Base-by-base conservation (phyloP, 2,888 invertebrate species). In the Scaptomyza polygonia region DNA sequence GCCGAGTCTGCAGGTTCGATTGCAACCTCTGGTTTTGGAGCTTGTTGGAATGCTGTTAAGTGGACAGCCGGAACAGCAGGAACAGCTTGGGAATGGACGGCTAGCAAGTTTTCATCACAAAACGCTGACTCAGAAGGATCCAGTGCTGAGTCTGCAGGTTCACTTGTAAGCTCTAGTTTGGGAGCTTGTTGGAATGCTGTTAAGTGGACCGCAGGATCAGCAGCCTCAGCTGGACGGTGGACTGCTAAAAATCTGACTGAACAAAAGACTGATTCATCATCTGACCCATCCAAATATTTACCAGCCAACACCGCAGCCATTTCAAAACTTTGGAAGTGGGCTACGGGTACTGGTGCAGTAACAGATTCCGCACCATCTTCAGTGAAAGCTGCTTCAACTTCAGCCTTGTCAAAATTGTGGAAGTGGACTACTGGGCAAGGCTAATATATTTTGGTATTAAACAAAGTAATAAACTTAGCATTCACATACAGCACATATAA, bases 381-480 rank as follows among this genome's bases (percentile, higher is more conserved):
- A 12, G 32, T 7, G 12, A 30, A 18, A 0, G 12, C 18, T 12
- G 14, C 32, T 32, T 5, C 32, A 32, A 21, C 32, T 3, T 32
- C 12, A 12, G 6, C 48, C 8, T n/a, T 48, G 25, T 48, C 34
- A 1, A 48, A 48, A 25, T 14, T 48, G 5, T 48, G 48, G 48
- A 48, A 48, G 21, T 48, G 48, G 48, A 21, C n/a, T 5, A 18
- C 34, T 5, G 34, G 49, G 7, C 49, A 49, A 16, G 34, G 49
- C 4, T 47, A 47, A 30, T 21, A 18, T 12, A 21, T 21, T 18
- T 18, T 9, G n/a, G 6, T 1, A 6, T n/a, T 34, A 34, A 1
- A 4, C 5, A 34, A 7, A 34, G n/a, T n/a, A 32, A 5, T 21
- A 34, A 21, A n/a, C 3, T 3, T 21, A 21, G 21, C 1, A 21